These are phyloP conservation scores for Cinclus cinclus DNA, from an alignment of 2,113 vertebrate genomes.

Conservation along the genomic window DNA sequence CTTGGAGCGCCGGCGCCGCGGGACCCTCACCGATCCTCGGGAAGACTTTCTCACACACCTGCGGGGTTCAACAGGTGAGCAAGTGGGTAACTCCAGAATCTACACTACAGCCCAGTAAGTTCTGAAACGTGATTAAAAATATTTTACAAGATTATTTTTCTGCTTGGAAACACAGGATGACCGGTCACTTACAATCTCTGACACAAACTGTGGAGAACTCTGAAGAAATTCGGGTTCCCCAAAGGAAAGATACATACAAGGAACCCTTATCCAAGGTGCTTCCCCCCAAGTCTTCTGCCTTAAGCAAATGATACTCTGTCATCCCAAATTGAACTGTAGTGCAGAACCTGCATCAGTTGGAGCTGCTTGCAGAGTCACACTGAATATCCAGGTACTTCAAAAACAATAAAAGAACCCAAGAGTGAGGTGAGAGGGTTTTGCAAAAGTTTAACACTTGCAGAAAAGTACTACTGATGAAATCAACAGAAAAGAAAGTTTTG, in stretches of 20 bases:
- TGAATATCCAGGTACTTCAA: background rate
- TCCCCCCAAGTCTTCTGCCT: background rate
- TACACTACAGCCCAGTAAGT: background rate
- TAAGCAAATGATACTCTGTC: background rate
- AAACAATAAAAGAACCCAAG: background rate
- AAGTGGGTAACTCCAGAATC: background rate
- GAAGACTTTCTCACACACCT: constrained; percentile 78
- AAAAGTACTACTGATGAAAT: background rate
- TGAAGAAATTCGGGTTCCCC: background rate
- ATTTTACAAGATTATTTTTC: background rate
- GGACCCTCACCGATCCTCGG: constrained; percentile 70
- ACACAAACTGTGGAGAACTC: background rate
- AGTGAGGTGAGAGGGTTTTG: background rate
- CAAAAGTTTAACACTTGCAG: background rate
- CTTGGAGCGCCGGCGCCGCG: constrained; percentile 80
- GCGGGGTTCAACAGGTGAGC: background rate
- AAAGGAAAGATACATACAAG: background rate
- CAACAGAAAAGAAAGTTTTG: background rate
- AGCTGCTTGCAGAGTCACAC: background rate
- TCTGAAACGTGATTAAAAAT: background rate
- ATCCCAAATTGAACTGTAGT: background rate
- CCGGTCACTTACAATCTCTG: background rate
- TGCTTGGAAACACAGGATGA: background rate
- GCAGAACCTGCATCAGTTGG: background rate
- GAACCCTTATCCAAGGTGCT: background rate